These are phyloP conservation scores for Orchesella flavescens DNA, from an alignment of 2,888 invertebrate species.

Conservation along the genomic window DNA sequence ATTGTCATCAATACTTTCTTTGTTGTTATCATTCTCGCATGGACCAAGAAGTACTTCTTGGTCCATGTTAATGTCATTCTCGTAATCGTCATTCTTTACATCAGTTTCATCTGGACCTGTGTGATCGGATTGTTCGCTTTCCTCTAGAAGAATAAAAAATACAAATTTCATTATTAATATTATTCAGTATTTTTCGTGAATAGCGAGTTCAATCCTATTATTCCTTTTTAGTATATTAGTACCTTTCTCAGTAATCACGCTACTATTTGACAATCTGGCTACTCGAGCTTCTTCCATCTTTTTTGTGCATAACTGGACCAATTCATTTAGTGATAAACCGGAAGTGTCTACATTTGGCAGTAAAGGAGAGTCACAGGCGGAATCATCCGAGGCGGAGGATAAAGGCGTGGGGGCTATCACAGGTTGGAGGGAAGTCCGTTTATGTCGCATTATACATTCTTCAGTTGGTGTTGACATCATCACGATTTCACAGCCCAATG, in stretches of 20 bases:
- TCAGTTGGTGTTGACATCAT: conserved; percentile 49
- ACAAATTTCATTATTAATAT: too few species aligned
- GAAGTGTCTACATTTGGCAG: conserved; percentile 1
- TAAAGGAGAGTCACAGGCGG: conserved; percentile 28
- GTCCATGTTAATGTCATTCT: too few species aligned
- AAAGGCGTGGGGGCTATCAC: not conserved
- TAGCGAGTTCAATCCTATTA: too few species aligned
- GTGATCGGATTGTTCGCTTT: too few species aligned
- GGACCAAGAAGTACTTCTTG: too few species aligned
- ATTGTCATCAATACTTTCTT: not conserved
- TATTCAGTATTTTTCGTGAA: too few species aligned
- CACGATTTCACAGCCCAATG: not conserved
- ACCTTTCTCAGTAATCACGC: too few species aligned
- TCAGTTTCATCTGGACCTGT: too few species aligned
- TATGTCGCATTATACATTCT: conserved; percentile 28
- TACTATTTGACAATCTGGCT: not conserved
- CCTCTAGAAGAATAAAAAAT: too few species aligned
- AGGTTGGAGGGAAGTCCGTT: not conserved
- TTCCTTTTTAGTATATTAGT: too few species aligned
- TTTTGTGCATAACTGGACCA: conserved; percentile 34
- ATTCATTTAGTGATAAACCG: conserved; percentile 19
- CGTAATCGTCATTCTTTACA: not conserved
- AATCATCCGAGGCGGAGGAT: not conserved
- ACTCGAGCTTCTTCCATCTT: conserved; percentile 4
- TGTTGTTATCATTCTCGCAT: not conserved